phyloP scores from a whole-genome alignment of 2,113 vertebrate species.

The Reinhardtius hippoglossoides region DNA sequence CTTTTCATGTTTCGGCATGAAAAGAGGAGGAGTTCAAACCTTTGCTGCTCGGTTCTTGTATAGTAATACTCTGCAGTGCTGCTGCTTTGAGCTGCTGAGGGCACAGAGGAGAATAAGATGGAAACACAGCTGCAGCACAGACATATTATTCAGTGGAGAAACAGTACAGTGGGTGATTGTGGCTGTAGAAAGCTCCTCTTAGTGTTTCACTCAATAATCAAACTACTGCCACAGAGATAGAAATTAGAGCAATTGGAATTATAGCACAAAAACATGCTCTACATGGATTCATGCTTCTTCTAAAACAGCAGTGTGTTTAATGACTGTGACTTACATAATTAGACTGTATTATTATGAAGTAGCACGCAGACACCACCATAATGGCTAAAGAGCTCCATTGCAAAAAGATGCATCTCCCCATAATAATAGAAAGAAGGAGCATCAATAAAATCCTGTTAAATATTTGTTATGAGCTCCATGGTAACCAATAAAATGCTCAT shows the following conservation, averaged over 20 bases:
- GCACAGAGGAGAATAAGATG: not conserved
- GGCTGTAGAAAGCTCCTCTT: not conserved
- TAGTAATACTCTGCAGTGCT: not conserved
- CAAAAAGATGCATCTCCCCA: not conserved
- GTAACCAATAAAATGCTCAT: not conserved
- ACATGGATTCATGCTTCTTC: not conserved
- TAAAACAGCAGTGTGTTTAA: not conserved
- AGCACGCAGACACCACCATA: not conserved
- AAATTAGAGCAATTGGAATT: too few relatives aligned
- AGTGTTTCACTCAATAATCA: not conserved
- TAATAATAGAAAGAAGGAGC: not conserved
- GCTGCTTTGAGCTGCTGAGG: not conserved
- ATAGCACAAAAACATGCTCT: not conserved
- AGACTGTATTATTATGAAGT: not conserved
- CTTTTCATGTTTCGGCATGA: conserved; percentile 15
- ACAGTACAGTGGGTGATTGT: not conserved
- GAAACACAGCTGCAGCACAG: not conserved
- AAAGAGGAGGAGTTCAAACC: not conserved
- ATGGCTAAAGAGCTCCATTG: not conserved
- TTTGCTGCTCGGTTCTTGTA: not conserved
- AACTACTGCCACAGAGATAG: not conserved
- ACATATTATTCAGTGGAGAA: too few relatives aligned
- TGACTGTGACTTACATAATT: too few relatives aligned
- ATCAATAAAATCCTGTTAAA: not conserved
- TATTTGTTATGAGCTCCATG: not conserved